Evolutionary conservation across 1,140 invertebrate genomes (phyloP).

Genomic region (Mizuhopecten yessoensis): DNA sequence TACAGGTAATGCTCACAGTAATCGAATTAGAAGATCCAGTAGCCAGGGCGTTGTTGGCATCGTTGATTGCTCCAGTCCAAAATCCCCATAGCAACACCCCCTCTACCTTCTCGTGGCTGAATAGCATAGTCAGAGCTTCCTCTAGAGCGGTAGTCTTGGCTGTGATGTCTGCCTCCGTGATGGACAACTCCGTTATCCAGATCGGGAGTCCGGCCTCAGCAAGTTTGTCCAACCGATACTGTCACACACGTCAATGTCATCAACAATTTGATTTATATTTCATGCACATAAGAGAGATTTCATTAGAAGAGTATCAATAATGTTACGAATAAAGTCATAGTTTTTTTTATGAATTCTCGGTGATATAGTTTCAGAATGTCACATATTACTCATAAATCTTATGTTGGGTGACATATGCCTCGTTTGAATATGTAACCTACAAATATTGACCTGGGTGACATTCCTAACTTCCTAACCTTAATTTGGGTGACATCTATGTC

Average conservation of each 20-base stretch:
- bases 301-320: too few relatives aligned
- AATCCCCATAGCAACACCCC: conserved; percentile 77
- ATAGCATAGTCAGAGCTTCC: conserved; percentile 65
- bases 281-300: too few relatives aligned
- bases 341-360: too few relatives aligned
- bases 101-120: conserved; percentile 72
- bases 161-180: conserved; percentile 63
- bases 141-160: conserved; percentile 65
- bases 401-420: too few relatives aligned
- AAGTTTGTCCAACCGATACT: conserved; percentile 71
- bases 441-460: too few relatives aligned
- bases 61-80: conserved; percentile 62
- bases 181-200: conserved; percentile 74
- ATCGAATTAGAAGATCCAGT: conserved; percentile 9
- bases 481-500: conserved; percentile 54
- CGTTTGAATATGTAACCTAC: too few relatives aligned
- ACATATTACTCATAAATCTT: too few relatives aligned
- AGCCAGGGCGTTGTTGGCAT: conserved; percentile 51
- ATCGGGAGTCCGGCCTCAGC: conserved; percentile 72
- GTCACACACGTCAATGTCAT: too few relatives aligned
- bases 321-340: too few relatives aligned
- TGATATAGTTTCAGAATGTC: too few relatives aligned
- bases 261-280: too few relatives aligned
- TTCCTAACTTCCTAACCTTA: conserved; percentile 62
- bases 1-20: conserved; percentile 41